These are phyloP conservation scores for Pinctada fucata DNA, from an alignment of 2,888 invertebrate genomes.

Conservation along the genomic window DNA sequence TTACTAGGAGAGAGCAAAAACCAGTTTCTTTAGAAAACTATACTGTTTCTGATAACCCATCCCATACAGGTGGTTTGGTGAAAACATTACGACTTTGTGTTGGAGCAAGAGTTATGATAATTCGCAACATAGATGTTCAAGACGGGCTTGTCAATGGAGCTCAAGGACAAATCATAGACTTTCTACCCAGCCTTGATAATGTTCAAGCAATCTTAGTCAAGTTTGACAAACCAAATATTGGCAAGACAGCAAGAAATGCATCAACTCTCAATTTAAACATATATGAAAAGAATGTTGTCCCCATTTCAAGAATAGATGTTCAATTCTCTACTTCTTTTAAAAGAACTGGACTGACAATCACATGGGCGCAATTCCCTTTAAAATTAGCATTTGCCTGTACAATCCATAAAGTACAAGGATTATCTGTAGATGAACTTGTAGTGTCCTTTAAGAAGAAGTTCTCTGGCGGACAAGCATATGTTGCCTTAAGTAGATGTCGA, in stretches of 20 bases:
- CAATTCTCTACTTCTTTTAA: conserved; percentile 32
- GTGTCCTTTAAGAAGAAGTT: conserved; percentile 21
- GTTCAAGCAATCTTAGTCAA: conserved; percentile 23
- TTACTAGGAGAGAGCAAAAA: conserved; percentile 27
- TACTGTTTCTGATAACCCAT: conserved; percentile 21
- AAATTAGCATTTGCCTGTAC: conserved; percentile 9
- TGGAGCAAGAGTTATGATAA: conserved; percentile 44
- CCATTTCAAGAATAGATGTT: conserved; percentile 36
- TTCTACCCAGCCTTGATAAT: conserved; percentile 17
- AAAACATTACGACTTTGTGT: conserved; percentile 18
- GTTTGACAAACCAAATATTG: conserved; percentile 27
- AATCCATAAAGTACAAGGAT: conserved; percentile 6
- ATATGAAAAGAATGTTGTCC: conserved; percentile 20
- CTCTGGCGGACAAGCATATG: conserved; percentile 45
- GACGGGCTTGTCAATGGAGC: conserved; percentile 49
- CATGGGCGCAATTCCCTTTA: conserved; percentile 20
- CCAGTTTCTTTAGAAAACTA: conserved; percentile 26
- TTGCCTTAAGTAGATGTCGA: conserved; percentile 46
- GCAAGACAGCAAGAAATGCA: conserved; percentile 32
- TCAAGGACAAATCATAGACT: conserved; percentile 38
- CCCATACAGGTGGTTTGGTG: conserved; percentile 31
- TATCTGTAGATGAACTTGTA: conserved; percentile 6
- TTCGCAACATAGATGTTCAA: conserved; percentile 44
- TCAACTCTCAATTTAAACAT: conserved; percentile 24
- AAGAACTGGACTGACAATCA: conserved; percentile 20